Conservation (phyloP, 2,797 vertebrate genomes). For the Siniperca obscura region DNA sequence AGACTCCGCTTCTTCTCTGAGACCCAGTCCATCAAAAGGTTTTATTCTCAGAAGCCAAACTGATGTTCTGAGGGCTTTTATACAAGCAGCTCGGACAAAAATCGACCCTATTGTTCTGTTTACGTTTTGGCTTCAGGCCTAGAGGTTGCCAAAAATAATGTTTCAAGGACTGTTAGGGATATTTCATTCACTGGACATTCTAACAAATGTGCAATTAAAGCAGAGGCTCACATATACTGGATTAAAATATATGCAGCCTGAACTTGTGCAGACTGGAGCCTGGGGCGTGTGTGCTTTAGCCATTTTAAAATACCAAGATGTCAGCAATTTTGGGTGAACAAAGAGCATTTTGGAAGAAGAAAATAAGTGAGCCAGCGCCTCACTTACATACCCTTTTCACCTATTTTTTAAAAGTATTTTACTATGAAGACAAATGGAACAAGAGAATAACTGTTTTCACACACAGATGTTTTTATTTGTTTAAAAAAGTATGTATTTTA, state of each 20-base stretch:
- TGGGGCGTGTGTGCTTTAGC: conserved; percentile 33
- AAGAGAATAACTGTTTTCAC: not conserved
- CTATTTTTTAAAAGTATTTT: conserved; percentile 5
- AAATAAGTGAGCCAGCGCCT: conserved; percentile 11
- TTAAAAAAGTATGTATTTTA: not conserved
- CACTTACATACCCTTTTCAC: not conserved
- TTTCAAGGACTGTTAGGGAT: not conserved
- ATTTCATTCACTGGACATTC: conserved; percentile 13
- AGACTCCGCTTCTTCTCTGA: not conserved
- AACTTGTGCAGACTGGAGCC: conserved; percentile 54
- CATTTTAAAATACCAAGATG: conserved; percentile 45
- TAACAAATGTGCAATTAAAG: conserved; percentile 24
- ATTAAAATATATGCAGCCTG: conserved; percentile 45
- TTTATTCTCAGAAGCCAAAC: conserved; percentile 12
- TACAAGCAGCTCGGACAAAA: conserved; percentile 20
- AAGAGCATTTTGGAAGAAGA: conserved; percentile 16
- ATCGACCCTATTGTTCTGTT: not conserved
- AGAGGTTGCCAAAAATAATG: not conserved
- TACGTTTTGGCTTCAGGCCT: conserved; percentile 2
- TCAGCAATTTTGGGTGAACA: conserved; percentile 43
- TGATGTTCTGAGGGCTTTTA: conserved; percentile 16
- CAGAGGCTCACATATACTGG: not conserved
- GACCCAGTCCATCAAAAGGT: conserved; percentile 11
- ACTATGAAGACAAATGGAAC: not conserved
- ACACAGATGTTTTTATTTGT: not conserved